A percentile compares a stretch with the other conserved stretches of the same genome.
phyloP scores from a whole-genome alignment of 2,113 vertebrate genomes.

The Trematomus loennbergii region DNA sequence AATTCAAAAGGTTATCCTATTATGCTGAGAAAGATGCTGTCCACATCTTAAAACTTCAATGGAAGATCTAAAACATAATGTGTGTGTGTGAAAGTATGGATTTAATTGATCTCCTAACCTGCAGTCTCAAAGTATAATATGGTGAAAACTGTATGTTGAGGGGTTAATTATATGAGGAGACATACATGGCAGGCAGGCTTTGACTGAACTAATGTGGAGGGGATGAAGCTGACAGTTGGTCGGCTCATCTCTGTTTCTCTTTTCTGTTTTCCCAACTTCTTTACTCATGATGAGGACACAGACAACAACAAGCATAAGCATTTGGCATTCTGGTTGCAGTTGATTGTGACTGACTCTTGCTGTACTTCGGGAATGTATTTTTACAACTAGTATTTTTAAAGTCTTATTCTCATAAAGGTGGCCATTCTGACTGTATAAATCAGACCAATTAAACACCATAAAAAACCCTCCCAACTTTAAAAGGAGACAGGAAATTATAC shows the following conservation, averaged over 20 bases:
- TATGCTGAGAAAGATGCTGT: not conserved
- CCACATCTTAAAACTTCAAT: not conserved
- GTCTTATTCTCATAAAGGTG: not conserved
- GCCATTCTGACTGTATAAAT: not conserved
- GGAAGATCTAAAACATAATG: not conserved
- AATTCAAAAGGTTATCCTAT: not conserved
- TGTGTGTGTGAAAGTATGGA: not conserved
- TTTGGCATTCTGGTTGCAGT: not conserved
- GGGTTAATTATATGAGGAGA: not conserved
- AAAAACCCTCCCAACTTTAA: not conserved
- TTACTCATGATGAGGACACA: not conserved
- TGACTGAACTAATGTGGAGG: not conserved
- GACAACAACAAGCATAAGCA: not conserved
- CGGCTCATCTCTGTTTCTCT: constrained; percentile 37
- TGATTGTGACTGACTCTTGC: not conserved
- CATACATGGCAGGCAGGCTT: not conserved
- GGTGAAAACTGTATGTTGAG: not conserved
- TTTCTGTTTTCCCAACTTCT: constrained; percentile 1
- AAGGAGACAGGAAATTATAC: not conserved
- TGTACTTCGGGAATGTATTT: not conserved
- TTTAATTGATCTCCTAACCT: not conserved
- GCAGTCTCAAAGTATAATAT: not conserved
- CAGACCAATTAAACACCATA: no score
- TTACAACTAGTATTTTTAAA: no score
- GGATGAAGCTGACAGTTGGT: constrained; percentile 2